phyloP scores from a whole-genome alignment of 30 jellyfish, hydroid and myxozoan species.

The Hydractinia echinata region DNA sequence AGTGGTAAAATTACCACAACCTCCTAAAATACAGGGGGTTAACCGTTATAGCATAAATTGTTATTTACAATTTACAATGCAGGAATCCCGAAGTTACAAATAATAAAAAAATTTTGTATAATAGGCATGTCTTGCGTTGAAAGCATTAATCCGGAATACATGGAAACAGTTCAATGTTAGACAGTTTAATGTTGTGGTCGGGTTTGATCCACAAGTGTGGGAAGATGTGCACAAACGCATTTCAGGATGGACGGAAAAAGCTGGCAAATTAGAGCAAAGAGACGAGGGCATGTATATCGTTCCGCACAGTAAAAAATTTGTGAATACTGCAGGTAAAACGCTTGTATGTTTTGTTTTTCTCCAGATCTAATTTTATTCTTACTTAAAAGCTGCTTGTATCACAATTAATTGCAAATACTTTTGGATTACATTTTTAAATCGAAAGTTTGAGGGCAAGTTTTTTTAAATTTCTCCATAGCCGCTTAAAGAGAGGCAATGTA shows the following conservation, averaged over 20 bases:
- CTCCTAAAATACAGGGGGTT: too few relatives aligned
- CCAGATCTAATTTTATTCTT: too few relatives aligned
- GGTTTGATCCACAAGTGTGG: constrained; percentile 39
- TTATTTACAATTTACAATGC: too few relatives aligned
- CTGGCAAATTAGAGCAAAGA: constrained; percentile 24
- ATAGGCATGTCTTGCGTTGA: constrained; percentile 15
- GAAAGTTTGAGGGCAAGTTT: too few relatives aligned
- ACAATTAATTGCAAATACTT: too few relatives aligned
- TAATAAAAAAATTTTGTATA: not conserved
- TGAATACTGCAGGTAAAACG: constrained; percentile 22
- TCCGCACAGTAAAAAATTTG: constrained; percentile 17
- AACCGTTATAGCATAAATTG: too few relatives aligned
- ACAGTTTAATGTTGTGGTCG: constrained; percentile 29
- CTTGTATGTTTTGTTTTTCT: not conserved
- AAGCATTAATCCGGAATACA: not conserved
- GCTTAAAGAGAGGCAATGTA: too few relatives aligned
- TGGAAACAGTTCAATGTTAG: constrained; percentile 5
- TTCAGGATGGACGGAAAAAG: not conserved
- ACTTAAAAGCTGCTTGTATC: too few relatives aligned
- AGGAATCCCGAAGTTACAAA: too few relatives aligned
- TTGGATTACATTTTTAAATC: too few relatives aligned
- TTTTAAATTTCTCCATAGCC: too few relatives aligned
- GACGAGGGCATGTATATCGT: not conserved
- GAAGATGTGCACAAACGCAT: not conserved
- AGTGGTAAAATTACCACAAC: too few relatives aligned